These are phyloP conservation scores for Sturnira hondurensis DNA, from an alignment of 2,113 vertebrate species.

Conservation along the genomic window DNA sequence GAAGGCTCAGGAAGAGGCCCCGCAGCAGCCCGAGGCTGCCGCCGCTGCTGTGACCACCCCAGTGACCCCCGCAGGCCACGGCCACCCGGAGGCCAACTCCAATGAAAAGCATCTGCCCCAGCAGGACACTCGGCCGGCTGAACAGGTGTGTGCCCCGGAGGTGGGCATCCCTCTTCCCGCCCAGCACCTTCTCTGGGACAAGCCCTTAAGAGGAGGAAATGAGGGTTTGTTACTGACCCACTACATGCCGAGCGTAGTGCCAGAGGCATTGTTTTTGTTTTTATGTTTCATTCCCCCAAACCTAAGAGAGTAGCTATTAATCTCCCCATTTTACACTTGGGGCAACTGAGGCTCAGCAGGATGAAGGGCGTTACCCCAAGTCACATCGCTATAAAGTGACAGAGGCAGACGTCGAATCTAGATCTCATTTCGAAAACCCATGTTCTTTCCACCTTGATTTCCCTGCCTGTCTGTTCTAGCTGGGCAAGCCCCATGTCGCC, in stretches of 20 bases:
- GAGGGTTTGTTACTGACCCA: not conserved
- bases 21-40: conserved; percentile 78
- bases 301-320: not conserved
- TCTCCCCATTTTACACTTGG: not conserved
- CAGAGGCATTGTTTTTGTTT: not conserved
- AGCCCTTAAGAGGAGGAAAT: not conserved
- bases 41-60: conserved; percentile 63
- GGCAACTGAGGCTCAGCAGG: not conserved
- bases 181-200: not conserved
- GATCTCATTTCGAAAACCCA: not conserved
- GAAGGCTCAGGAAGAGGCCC: conserved; percentile 82
- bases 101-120: conserved; percentile 75
- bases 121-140: conserved; percentile 82
- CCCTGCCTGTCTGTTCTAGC: not conserved
- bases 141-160: conserved; percentile 81
- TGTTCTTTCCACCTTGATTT: conserved; percentile 11
- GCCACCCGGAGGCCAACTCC: conserved; percentile 74
- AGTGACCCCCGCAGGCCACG: conserved; percentile 40
- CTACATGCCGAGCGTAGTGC: not conserved
- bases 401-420: not conserved
- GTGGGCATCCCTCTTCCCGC: not conserved
- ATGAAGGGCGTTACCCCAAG: not conserved
- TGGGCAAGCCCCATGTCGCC: not conserved
- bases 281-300: not conserved
- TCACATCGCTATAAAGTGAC: not conserved